Conservation (phyloP, 2,888 invertebrate genomes). For the Ischnura elegans region DNA sequence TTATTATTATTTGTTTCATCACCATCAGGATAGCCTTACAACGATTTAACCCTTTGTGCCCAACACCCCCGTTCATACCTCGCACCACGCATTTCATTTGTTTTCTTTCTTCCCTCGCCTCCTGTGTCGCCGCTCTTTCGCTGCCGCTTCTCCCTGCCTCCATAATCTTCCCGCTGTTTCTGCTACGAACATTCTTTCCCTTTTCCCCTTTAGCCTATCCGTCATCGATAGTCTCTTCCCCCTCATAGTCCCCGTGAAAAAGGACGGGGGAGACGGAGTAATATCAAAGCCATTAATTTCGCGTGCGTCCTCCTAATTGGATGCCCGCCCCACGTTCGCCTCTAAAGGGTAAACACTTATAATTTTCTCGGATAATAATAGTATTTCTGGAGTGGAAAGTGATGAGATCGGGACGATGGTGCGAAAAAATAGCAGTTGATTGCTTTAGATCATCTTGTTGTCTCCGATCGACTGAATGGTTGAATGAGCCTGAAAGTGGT, state of each 20-base stretch:
- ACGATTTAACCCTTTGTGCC: background rate
- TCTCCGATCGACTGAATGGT: too few species aligned
- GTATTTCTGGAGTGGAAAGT: background rate
- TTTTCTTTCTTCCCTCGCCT: background rate
- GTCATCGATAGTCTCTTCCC: too few species aligned
- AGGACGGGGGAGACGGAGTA: background rate
- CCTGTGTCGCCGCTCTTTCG: background rate
- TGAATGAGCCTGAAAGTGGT: too few species aligned
- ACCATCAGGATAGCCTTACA: too few species aligned
- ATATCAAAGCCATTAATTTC: slow-evolving; percentile 15
- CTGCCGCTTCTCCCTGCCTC: background rate
- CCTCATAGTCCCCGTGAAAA: background rate
- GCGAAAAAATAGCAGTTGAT: background rate
- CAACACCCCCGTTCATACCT: background rate
- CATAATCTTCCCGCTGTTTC: background rate
- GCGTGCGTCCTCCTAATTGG: background rate
- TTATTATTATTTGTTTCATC: too few species aligned
- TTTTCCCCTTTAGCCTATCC: background rate
- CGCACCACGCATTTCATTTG: background rate
- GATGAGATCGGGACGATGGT: background rate
- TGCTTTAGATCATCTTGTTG: too few species aligned
- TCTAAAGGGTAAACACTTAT: slow-evolving; percentile 14
- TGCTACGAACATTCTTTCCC: background rate
- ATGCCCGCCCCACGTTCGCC: background rate
- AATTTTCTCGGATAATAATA: background rate